Base-by-base conservation (phyloP, 2,888 invertebrate genomes). In the Penaeus monodon region DNA sequence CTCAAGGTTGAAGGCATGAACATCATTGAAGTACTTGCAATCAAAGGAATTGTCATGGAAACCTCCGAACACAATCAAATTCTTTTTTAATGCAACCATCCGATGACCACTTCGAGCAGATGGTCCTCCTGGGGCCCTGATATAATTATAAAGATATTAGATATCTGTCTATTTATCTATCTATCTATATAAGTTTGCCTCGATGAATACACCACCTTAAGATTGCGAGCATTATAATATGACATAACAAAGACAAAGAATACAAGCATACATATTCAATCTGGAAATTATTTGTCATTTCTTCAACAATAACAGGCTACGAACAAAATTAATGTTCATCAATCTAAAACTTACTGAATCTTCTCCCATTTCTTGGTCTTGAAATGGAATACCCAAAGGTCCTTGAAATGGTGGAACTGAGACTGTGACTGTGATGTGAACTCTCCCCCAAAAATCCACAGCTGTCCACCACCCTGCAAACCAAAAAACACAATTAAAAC, bases 341-440 rank as follows among this genome's bases (percentile, higher is more conserved):
- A 44, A 29, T 12, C 81, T 57, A 74, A 27, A 73, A 81, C 44
- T 29, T 84, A 94, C 94, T 91, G 92, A 70, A 94, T 92, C 94
- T 97, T 97, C 91, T 97, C 96, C 98, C 98, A 98, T 92, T 94
- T 95, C 90, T 95, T 95, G 0, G 94, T 94, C 64, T 94, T 94
- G 0, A 98, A 92, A 90, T 96, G 95, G 92, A 95, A 96, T 85
- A 96, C 95, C 98, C 98, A 98, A 0, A 98, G 93, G 92, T 98
- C 98, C 91, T 95, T 95, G 92, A 97, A 98, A 92, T 98, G 98
- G 92, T 97, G 96, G 92, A 97, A 98, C 92, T 98, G 98, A 29
- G 96, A 95, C 92, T 98, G 97, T 0, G 96, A 95, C 0, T 96
- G 96, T 91, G 97, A 97, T 7, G 97, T 96, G 93, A 96, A 98